Evolutionary conservation across 2,797 vertebrate genomes (phyloP).

Genomic region (Momotus momota): DNA sequence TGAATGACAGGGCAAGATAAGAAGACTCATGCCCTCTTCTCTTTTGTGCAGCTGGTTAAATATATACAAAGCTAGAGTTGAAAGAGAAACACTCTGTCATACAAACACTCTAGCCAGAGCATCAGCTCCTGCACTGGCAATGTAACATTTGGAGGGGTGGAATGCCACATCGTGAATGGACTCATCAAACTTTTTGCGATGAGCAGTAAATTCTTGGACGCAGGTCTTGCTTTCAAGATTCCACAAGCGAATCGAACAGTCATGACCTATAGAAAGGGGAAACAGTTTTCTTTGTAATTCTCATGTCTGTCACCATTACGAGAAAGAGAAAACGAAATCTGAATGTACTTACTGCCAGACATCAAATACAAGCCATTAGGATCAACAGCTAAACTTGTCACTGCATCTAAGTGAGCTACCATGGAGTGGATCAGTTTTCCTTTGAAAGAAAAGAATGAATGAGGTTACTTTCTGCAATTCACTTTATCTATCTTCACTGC

Average conservation of each 20-base stretch:
- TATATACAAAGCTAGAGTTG: constrained; percentile 78
- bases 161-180: constrained; percentile 98
- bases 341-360: constrained; percentile 95
- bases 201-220: constrained; percentile 98
- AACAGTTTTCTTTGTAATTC: constrained; percentile 23
- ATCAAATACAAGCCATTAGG: constrained; percentile 98
- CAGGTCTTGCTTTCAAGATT: constrained; percentile 99
- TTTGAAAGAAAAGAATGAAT: constrained; percentile 67
- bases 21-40: constrained; percentile 62
- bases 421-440: constrained; percentile 97
- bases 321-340: constrained; percentile 19
- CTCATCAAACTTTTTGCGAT: constrained; percentile 97
- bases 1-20: constrained; percentile 74
- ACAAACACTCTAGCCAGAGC: constrained; percentile 98
- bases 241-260: constrained; percentile 98
- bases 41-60: constrained; percentile 80
- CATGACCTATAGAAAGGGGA: constrained; percentile 85
- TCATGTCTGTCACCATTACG: background rate
- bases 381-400: constrained; percentile 97
- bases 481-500: background rate
- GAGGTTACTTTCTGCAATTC: constrained; percentile 29
- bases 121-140: constrained; percentile 96
- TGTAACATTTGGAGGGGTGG: constrained; percentile 97
- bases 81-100: constrained; percentile 86
- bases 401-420: constrained; percentile 97